Evolutionary conservation across 2,113 vertebrate genomes (phyloP).

Genomic region (Tachysurus fulvidraco): DNA sequence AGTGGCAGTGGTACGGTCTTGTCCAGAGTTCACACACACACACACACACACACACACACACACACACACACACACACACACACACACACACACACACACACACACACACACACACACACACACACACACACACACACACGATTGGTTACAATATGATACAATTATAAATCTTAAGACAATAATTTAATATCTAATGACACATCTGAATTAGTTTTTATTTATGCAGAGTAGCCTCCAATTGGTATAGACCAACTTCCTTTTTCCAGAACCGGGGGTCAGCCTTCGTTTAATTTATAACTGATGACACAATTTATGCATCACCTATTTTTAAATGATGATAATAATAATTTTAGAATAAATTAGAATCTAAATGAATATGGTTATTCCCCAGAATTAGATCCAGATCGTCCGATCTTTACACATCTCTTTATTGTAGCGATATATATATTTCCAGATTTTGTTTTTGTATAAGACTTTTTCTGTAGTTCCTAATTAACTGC

Average conservation of each 20-base stretch:
- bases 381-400: neutral
- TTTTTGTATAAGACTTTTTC: neutral
- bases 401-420: neutral
- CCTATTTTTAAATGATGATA: neutral
- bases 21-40: conserved; percentile 15
- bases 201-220: neutral
- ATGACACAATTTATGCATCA: neutral
- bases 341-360: neutral
- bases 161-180: neutral
- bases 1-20: conserved; percentile 65
- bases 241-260: neutral
- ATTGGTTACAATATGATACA: neutral
- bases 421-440: neutral
- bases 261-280: neutral
- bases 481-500: neutral
- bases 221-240: neutral
- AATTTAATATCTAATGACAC: neutral
- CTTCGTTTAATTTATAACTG: too few relatives aligned
- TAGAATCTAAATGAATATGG: neutral
- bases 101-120: too few relatives aligned
- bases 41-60: too few relatives aligned
- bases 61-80: too few relatives aligned
- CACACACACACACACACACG: too few relatives aligned
- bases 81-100: too few relatives aligned
- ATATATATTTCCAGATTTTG: neutral